Evolutionary conservation across 2,888 invertebrate species (phyloP).

Genomic region (Lamproptera curius): DNA sequence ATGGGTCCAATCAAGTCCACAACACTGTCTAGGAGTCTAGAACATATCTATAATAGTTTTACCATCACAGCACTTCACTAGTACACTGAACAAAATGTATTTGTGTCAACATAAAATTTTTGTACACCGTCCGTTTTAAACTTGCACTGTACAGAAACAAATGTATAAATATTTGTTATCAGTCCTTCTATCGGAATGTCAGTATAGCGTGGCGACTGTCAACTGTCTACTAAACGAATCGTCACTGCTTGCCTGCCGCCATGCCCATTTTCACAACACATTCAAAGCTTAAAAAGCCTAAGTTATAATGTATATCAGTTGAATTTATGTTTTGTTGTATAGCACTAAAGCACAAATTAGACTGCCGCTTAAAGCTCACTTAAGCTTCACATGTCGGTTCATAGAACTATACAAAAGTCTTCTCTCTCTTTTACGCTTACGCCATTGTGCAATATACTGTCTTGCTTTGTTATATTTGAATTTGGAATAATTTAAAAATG

Average conservation of each 20-base stretch:
- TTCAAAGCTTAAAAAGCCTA: conserved; percentile 30
- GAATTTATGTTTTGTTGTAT: conserved; percentile 27
- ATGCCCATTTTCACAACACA: conserved; percentile 67
- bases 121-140: conserved; percentile 27
- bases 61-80: conserved; percentile 56
- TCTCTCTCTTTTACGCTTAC: conserved; percentile 10
- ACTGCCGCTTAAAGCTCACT: conserved; percentile 10
- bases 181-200: conserved; percentile 74
- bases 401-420: conserved; percentile 10
- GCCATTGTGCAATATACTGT: neutral
- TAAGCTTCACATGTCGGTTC: neutral
- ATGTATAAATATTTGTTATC: conserved; percentile 68
- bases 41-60: conserved; percentile 39
- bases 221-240: conserved; percentile 78
- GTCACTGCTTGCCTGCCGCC: conserved; percentile 72
- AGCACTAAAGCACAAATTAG: conserved; percentile 27
- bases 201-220: conserved; percentile 77
- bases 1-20: conserved; percentile 5
- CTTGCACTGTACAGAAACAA: conserved; percentile 47
- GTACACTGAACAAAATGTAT: conserved; percentile 24
- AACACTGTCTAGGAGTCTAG: conserved; percentile 24
- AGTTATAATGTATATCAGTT: conserved; percentile 23
- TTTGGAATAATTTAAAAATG: conserved; percentile 2
- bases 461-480: conserved; percentile 13
- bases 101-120: conserved; percentile 25